Conservation (phyloP, 1,140 invertebrate genomes). For the Megathymus violae region DNA sequence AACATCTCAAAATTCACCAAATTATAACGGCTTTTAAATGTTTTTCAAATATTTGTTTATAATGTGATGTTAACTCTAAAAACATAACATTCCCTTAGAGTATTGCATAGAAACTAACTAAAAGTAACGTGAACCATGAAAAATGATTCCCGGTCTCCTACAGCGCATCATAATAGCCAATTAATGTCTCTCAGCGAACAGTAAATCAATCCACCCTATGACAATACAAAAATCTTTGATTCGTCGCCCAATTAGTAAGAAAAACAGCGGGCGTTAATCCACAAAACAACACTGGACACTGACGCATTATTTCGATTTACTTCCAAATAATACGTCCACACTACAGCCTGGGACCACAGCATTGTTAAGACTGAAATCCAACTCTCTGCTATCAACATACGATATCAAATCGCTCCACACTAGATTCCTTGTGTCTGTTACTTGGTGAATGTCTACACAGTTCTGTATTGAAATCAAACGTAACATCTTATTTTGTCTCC, state of each 20-base stretch:
- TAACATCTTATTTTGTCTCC: background rate
- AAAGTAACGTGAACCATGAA: slow-evolving; percentile 11
- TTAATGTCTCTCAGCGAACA: slow-evolving; percentile 25
- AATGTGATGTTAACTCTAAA: too few relatives aligned
- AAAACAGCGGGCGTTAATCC: slow-evolving; percentile 68
- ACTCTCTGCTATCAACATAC: background rate
- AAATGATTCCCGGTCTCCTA: slow-evolving; percentile 19
- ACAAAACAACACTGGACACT: slow-evolving; percentile 61
- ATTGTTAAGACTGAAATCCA: background rate
- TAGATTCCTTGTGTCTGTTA: slow-evolving; percentile 7
- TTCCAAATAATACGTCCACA: slow-evolving; percentile 42
- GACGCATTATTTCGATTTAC: slow-evolving; percentile 63
- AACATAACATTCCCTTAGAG: too few relatives aligned
- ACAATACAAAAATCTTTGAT: slow-evolving; percentile 52
- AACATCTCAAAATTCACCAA: too few relatives aligned
- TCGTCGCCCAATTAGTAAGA: slow-evolving; percentile 71
- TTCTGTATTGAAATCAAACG: background rate
- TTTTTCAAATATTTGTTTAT: too few relatives aligned
- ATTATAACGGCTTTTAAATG: too few relatives aligned
- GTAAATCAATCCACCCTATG: slow-evolving; percentile 17
- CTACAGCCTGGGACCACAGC: slow-evolving; percentile 7
- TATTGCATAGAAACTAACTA: background rate
- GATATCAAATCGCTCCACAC: background rate
- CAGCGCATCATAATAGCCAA: slow-evolving; percentile 26
- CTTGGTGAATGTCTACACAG: slow-evolving; percentile 29